These are phyloP conservation scores for Ctenoplectra terminalis DNA, from an alignment of 1,140 invertebrate species.

Conservation along the genomic window DNA sequence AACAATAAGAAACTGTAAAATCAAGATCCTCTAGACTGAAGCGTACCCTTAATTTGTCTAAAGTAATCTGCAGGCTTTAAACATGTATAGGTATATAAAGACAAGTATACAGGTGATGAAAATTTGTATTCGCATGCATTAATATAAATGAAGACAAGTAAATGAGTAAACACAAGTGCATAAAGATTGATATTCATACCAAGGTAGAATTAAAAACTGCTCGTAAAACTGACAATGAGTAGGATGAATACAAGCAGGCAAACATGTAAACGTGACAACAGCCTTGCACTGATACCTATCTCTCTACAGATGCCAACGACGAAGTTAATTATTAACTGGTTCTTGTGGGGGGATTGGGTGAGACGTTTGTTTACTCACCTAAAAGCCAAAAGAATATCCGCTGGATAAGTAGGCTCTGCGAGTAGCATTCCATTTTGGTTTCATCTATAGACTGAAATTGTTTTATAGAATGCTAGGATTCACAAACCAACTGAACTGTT, in stretches of 20 bases:
- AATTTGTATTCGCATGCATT: constrained; percentile 29
- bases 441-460: constrained; percentile 80
- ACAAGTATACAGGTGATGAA: neutral
- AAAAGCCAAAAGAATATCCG: constrained; percentile 79
- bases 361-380: constrained; percentile 81
- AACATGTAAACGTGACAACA: constrained; percentile 36
- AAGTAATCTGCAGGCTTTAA: neutral
- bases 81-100: neutral
- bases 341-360: constrained; percentile 65
- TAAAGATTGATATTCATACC: constrained; percentile 17
- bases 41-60: neutral
- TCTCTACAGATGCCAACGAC: constrained; percentile 46
- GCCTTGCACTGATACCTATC: constrained; percentile 51
- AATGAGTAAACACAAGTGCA: constrained; percentile 26
- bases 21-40: neutral
- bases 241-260: constrained; percentile 53
- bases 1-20: too few relatives aligned
- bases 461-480: constrained; percentile 80
- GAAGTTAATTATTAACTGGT: constrained; percentile 60
- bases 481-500: constrained; percentile 79
- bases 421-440: constrained; percentile 78
- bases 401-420: constrained; percentile 78
- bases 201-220: constrained; percentile 70
- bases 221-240: constrained; percentile 68
- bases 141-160: constrained; percentile 25